Conservation (phyloP, 23 tunicate genomes). For the Trididemnum miniatum region DNA sequence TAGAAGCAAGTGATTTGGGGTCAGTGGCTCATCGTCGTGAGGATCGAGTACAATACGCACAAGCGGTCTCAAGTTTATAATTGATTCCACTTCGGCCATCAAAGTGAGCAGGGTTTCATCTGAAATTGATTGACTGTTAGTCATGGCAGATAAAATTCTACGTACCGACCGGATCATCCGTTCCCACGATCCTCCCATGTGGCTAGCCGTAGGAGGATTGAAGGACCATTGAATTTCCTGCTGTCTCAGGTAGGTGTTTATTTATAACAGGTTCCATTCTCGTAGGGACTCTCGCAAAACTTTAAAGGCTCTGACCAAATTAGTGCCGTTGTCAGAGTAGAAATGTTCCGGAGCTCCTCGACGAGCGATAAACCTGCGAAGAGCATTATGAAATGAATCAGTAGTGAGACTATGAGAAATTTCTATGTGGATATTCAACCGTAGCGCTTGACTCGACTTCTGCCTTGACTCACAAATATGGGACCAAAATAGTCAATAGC, state of each 20-base stretch:
- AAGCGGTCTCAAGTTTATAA: neutral
- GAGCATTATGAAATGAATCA: neutral
- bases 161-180: no score
- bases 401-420: neutral
- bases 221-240: neutral
- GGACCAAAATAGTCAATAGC: neutral
- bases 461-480: neutral
- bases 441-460: neutral
- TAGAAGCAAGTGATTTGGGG: neutral
- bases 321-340: no score
- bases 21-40: neutral
- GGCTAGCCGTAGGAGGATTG: slow-evolving; percentile 1
- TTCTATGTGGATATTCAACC: neutral
- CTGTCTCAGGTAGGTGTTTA: neutral
- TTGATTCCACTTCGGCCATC: neutral
- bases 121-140: no score
- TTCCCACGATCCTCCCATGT: slow-evolving; percentile 27
- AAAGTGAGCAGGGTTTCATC: neutral
- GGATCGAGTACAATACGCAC: neutral
- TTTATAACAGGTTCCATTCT: neutral
- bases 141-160: neutral
- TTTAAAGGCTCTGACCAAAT: neutral
- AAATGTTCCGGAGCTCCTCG: neutral
- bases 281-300: no score
- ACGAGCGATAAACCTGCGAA: neutral